A percentile compares a stretch with the other conserved stretches of the same genome.
Evolutionary conservation across 1,140 invertebrate species (phyloP).

Genomic region (Cydia strobilella): DNA sequence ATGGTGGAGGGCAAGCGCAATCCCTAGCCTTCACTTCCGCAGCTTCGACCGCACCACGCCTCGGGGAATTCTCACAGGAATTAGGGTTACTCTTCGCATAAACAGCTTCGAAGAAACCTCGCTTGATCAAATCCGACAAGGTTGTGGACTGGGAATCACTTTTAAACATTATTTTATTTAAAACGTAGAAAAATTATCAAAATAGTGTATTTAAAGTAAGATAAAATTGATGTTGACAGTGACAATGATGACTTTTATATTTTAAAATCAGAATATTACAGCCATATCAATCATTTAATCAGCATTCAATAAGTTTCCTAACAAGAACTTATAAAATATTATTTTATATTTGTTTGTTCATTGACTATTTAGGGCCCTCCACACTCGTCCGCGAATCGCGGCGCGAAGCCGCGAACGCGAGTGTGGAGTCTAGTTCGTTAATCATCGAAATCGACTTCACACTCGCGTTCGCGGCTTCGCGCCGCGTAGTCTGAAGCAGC

Average conservation of each 20-base stretch:
- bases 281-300: neutral
- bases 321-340: neutral
- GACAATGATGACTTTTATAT: neutral
- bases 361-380: no score
- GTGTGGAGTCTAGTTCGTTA: no score
- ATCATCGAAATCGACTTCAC: no score
- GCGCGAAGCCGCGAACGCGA: no score
- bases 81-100: constrained; percentile 53
- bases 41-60: neutral
- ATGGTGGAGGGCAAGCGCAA: constrained; percentile 42
- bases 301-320: no score
- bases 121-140: constrained; percentile 53
- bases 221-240: constrained; percentile 21
- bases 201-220: constrained; percentile 3
- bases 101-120: constrained; percentile 55
- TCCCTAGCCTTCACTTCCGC: constrained; percentile 39
- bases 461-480: no score
- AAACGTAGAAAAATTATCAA: constrained; percentile 9
- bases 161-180: constrained; percentile 14
- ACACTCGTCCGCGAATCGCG: no score
- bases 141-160: constrained; percentile 1
- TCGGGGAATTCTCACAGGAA: constrained; percentile 36
- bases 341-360: neutral
- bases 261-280: constrained; percentile 10
- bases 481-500: no score